phyloP scores from a whole-genome alignment of 1,140 invertebrate genomes.

The Caerostris extrusa region DNA sequence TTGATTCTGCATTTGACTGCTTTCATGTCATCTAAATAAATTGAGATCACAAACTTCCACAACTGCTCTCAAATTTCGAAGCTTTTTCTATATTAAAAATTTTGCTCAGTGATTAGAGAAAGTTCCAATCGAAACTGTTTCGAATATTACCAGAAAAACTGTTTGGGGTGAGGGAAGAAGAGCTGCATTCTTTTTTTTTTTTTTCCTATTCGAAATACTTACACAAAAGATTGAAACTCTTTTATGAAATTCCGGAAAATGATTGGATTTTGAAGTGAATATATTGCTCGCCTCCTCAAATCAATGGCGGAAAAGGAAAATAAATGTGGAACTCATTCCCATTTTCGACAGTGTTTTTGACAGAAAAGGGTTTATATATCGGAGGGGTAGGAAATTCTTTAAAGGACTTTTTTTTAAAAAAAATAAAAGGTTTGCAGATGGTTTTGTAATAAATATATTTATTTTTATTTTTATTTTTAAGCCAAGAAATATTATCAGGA shows the following conservation, averaged over 20 bases:
- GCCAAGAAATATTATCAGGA: not conserved
- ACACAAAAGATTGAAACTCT: too few relatives aligned
- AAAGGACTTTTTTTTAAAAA: not conserved
- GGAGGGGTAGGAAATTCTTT: not conserved
- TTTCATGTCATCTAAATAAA: too few relatives aligned
- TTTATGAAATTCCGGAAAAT: too few relatives aligned
- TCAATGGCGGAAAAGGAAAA: not conserved
- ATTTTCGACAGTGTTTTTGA: slow-evolving; percentile 5
- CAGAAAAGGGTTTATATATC: not conserved
- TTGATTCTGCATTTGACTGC: too few relatives aligned
- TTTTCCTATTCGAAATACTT: too few relatives aligned
- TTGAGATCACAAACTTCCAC: too few relatives aligned
- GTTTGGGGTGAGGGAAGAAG: too few relatives aligned
- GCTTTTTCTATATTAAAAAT: too few relatives aligned
- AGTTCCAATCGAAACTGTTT: not conserved
- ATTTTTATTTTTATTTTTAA: not conserved
- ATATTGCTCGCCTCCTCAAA: not conserved
- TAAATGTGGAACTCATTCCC: not conserved
- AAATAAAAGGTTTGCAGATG: not conserved
- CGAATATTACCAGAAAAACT: not conserved
- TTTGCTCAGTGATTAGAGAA: not conserved
- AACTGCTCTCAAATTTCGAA: too few relatives aligned
- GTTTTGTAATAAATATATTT: slow-evolving; percentile 4
- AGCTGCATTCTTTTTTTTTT: too few relatives aligned
- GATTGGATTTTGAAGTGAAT: too few relatives aligned